A percentile compares a stretch with the other conserved stretches of the same genome.
Evolutionary conservation across 2,888 invertebrate species (phyloP).

Genomic region (Drosophila barbarae): DNA sequence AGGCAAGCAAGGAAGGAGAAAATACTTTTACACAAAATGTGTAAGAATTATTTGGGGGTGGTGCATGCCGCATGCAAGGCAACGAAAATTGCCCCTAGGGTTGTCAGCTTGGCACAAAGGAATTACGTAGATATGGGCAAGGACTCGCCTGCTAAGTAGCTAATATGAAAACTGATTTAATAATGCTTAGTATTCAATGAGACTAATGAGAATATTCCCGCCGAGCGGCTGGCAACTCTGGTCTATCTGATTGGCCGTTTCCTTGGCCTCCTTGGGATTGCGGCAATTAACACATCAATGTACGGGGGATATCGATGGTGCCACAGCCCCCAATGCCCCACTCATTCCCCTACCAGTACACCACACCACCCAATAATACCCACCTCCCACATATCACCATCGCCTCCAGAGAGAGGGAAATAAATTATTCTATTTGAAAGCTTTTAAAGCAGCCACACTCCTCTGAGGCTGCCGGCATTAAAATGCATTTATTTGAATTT

Average conservation of each 20-base stretch:
- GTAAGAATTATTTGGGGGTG: conserved; percentile 36
- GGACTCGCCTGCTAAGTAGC: neutral
- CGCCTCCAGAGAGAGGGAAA: conserved; percentile 33
- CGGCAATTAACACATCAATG: conserved; percentile 43
- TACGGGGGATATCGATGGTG: conserved; percentile 23
- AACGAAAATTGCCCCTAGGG: conserved; percentile 42
- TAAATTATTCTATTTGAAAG: conserved; percentile 54
- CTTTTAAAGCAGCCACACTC: conserved; percentile 47
- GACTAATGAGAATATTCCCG: conserved; percentile 1
- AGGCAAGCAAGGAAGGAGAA: conserved; percentile 23
- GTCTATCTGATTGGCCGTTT: conserved; percentile 27
- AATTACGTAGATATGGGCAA: neutral
- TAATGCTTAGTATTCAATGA: neutral
- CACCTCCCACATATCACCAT: conserved; percentile 13
- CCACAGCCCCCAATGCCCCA: conserved; percentile 5
- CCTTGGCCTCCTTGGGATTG: conserved; percentile 44
- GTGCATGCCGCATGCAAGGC: conserved; percentile 17
- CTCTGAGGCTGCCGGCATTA: conserved; percentile 32
- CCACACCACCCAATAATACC: neutral
- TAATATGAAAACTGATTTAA: neutral
- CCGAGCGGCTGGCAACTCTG: conserved; percentile 24
- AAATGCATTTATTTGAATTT: conserved; percentile 53
- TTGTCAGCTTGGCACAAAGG: conserved; percentile 45
- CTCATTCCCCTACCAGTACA: neutral
- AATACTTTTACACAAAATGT: conserved; percentile 44